Evolutionary conservation across 2,113 vertebrate species (phyloP).

Genomic region (Sceloporus tristichus): DNA sequence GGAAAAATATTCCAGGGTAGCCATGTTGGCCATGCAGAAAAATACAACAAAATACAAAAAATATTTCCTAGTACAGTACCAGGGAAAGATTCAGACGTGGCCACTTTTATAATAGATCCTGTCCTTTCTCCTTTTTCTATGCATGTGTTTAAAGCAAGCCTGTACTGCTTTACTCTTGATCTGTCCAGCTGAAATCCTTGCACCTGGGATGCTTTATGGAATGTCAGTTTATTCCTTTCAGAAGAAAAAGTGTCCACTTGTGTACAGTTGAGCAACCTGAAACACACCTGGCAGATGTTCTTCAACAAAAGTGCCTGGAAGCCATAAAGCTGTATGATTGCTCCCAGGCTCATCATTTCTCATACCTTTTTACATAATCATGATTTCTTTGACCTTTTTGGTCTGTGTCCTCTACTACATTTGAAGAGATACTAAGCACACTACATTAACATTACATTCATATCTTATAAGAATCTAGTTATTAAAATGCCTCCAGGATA

Average conservation of each 20-base stretch:
- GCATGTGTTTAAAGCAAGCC: not conserved
- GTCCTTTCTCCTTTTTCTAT: constrained; percentile 42
- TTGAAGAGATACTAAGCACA: constrained; percentile 41
- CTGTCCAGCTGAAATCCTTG: constrained; percentile 52
- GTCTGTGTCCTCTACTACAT: constrained; percentile 52
- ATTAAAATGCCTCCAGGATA: not conserved
- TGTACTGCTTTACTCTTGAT: constrained; percentile 35
- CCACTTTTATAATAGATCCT: not conserved
- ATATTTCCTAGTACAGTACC: constrained; percentile 16
- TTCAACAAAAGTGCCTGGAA: constrained; percentile 53
- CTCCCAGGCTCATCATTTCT: constrained; percentile 57
- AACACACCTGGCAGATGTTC: constrained; percentile 47
- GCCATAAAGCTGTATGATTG: constrained; percentile 46
- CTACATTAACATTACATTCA: not conserved
- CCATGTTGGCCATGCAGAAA: no score
- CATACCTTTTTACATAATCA: constrained; percentile 59
- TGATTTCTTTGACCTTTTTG: constrained; percentile 45
- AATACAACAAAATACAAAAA: not conserved
- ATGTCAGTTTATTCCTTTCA: constrained; percentile 51
- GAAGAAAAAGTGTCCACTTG: constrained; percentile 48
- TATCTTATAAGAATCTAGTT: not conserved
- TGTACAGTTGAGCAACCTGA: constrained; percentile 45
- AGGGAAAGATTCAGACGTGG: not conserved
- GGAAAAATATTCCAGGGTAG: no score
- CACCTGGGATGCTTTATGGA: constrained; percentile 54